phyloP scores from a whole-genome alignment of 2,888 invertebrate species.

The Dinocampus coccinellae region DNA sequence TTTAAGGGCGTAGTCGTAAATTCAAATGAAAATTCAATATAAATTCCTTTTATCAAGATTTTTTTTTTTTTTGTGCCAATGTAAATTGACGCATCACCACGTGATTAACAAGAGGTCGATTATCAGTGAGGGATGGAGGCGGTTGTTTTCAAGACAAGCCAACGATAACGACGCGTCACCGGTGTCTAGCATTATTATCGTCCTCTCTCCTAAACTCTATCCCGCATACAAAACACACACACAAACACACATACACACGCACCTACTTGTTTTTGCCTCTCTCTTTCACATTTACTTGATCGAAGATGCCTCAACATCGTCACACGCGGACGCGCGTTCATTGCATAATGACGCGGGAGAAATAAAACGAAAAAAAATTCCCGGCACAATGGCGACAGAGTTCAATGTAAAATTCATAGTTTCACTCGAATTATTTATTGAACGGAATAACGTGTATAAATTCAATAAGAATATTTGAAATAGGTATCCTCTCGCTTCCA shows the following conservation, averaged over 20 bases:
- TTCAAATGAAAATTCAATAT: background rate
- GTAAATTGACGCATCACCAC: constrained; percentile 59
- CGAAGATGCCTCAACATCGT: constrained; percentile 13
- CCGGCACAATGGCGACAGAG: background rate
- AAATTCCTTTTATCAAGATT: constrained; percentile 25
- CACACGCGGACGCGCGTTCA: constrained; percentile 41
- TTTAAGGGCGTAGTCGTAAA: constrained; percentile 33
- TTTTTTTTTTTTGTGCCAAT: constrained; percentile 28
- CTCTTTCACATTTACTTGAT: background rate
- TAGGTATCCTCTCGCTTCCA: constrained; percentile 16
- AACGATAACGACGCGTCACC: background rate
- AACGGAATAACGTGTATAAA: background rate
- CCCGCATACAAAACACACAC: background rate
- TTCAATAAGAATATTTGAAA: background rate
- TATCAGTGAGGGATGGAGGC: background rate
- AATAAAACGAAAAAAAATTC: background rate
- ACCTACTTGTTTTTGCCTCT: background rate
- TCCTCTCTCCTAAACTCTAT: constrained; percentile 2
- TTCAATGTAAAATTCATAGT: background rate
- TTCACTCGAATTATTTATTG: background rate
- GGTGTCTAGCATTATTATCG: constrained; percentile 17
- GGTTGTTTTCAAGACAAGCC: background rate
- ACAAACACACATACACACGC: background rate
- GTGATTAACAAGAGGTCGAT: constrained; percentile 50
- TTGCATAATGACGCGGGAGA: constrained; percentile 65